Conservation (phyloP, 1,140 invertebrate species). For the Calosoma granatense region DNA sequence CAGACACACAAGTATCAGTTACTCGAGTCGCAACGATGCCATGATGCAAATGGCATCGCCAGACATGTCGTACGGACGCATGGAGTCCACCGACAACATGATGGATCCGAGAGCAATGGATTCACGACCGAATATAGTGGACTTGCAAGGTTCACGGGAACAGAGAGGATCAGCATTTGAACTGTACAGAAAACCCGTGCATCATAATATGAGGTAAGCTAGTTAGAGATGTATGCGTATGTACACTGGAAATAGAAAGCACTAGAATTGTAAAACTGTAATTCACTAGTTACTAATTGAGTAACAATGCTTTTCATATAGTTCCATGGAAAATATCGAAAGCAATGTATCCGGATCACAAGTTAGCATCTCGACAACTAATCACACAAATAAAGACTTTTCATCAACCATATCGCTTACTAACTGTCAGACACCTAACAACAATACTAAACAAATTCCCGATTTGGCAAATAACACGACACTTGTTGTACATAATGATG, state of each 20-base stretch:
- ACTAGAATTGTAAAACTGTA: too few relatives aligned
- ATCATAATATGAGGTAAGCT: slow-evolving; percentile 64
- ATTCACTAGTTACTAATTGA: too few relatives aligned
- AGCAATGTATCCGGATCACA: not conserved
- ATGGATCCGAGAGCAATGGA: slow-evolving; percentile 23
- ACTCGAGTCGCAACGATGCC: slow-evolving; percentile 31
- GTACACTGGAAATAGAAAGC: slow-evolving; percentile 31
- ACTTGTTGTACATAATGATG: too few relatives aligned
- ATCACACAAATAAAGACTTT: not conserved
- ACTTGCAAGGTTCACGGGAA: slow-evolving; percentile 62
- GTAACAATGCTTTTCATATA: not conserved
- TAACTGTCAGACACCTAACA: not conserved
- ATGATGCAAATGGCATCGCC: slow-evolving; percentile 20
- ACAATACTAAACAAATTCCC: not conserved
- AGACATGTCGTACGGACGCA: slow-evolving; percentile 13
- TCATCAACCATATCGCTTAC: slow-evolving; percentile 1
- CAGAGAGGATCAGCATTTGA: slow-evolving; percentile 92
- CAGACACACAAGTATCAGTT: slow-evolving; percentile 30
- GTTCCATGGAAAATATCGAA: not conserved
- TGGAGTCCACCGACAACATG: slow-evolving; percentile 19
- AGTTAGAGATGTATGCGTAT: slow-evolving; percentile 18
- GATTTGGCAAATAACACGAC: not conserved
- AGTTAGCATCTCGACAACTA: not conserved
- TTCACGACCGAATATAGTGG: slow-evolving; percentile 29
- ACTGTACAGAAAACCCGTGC: slow-evolving; percentile 78